Evolutionary conservation across 2,888 invertebrate species (phyloP), one percentile per base, ranked within the genome.

Genomic region (Oeneis ivallda): DNA sequence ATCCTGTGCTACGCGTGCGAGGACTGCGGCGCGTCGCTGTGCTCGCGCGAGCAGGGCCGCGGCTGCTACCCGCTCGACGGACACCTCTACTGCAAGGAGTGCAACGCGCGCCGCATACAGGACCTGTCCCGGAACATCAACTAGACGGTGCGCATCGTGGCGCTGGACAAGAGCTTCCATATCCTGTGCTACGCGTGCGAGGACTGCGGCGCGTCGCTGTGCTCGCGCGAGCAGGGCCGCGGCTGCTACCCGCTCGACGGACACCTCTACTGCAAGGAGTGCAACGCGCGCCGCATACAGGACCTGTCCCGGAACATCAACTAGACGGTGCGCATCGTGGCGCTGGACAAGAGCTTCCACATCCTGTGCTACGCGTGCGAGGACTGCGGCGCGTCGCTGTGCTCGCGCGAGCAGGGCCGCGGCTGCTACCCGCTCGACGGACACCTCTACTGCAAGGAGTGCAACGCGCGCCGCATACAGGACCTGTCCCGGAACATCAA

Each of bases 51-150:
- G 13, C 98, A 99, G 85, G 99, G 98, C 0, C 93, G 96, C 17
- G 98, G 98, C 7, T 99, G 99, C 86, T 99, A 99, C 86, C 99
- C 99, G 0, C 90, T 99, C 8, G 99, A 99, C 80, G 97, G 96
- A 75, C 99, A 98, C 82, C 96, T 99, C 15, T 93, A 99, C 68
- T 99, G 99, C 84, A 97, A 98, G 84, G 96, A 96, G 79, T 99
- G 99, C 86, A 99, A 99, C 83, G 98, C 98, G 1, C 95, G 96
- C 74, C 94, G 98, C 65, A 98, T 99, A 39, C 98, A 98, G 85
- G 95, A 96, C 57, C 92, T 98, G 50, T 98, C 98, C 0, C 95
- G 94, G 70, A 87, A 88, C 72, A 91, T 91, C 17, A 86, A 89
- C 68, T 90, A 99, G 88, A 99, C 99, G 0, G 98, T 99, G 0